Percentiles rank a stretch among this genome's conserved stretches.
Evolutionary conservation across 1,140 invertebrate species (phyloP).

Genomic region (Harlomillsia oculata): DNA sequence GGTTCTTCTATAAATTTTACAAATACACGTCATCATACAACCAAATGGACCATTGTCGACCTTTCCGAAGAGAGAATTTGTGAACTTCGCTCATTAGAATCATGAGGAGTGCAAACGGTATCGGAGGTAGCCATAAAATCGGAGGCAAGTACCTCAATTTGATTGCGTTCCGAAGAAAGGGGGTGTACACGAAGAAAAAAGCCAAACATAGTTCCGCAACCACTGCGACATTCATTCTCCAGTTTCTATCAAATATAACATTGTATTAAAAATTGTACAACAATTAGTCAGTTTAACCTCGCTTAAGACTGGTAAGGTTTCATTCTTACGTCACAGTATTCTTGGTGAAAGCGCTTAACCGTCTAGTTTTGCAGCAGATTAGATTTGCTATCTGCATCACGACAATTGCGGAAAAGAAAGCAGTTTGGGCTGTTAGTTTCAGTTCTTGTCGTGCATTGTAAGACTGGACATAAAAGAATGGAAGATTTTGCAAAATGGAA

Average conservation of each 20-base stretch:
- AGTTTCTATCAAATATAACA: background rate
- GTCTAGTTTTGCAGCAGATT: constrained; percentile 1
- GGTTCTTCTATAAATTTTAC: too few species aligned
- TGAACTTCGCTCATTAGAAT: too few species aligned
- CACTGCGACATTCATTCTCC: background rate
- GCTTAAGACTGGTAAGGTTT: background rate
- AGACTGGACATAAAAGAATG: background rate
- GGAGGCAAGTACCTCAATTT: too few species aligned
- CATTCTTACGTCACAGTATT: background rate
- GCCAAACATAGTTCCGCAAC: background rate
- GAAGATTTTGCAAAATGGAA: background rate
- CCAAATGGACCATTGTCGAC: too few species aligned
- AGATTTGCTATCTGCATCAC: background rate
- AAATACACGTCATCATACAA: too few species aligned
- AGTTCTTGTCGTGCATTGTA: background rate
- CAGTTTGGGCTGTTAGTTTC: background rate
- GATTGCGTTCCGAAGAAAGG: background rate
- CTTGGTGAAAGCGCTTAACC: background rate
- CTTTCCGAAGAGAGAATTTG: too few species aligned
- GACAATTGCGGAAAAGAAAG: background rate
- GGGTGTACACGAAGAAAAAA: background rate
- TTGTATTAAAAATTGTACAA: background rate
- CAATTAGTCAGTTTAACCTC: background rate
- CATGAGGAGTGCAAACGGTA: too few species aligned
- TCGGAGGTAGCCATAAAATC: too few species aligned